phyloP scores from a whole-genome alignment of 2,888 invertebrate species.

The Seladonia tumulorum region DNA sequence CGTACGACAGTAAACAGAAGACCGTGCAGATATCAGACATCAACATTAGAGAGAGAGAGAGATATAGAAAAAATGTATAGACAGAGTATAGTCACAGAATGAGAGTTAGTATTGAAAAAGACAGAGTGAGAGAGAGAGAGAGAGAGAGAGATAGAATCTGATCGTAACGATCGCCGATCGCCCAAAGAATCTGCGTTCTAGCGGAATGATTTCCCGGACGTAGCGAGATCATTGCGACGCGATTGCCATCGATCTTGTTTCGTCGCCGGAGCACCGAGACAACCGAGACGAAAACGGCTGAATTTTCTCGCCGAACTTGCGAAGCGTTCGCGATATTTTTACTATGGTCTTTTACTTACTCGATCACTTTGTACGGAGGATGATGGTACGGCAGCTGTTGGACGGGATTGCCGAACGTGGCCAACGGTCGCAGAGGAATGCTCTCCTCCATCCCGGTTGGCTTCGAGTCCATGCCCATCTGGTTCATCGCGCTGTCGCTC shows the following conservation, averaged over 20 bases:
- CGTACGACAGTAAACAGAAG: slow-evolving; percentile 82
- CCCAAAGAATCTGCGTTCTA: neutral
- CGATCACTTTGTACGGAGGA: slow-evolving; percentile 89
- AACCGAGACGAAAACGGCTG: neutral
- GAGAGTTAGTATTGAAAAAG: neutral
- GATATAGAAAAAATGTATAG: neutral
- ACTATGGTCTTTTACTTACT: slow-evolving; percentile 86
- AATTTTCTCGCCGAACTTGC: neutral
- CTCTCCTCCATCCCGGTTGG: slow-evolving; percentile 87
- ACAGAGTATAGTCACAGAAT: neutral
- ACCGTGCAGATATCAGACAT: slow-evolving; percentile 64
- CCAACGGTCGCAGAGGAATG: slow-evolving; percentile 91
- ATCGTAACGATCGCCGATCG: slow-evolving; percentile 2
- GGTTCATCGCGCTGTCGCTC: slow-evolving; percentile 81
- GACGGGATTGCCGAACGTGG: slow-evolving; percentile 85
- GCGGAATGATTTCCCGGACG: slow-evolving; percentile 3
- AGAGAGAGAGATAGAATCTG: slow-evolving; percentile 23
- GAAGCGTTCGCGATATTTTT: neutral
- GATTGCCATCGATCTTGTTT: slow-evolving; percentile 2
- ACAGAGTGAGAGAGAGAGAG: slow-evolving; percentile 51
- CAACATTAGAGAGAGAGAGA: slow-evolving; percentile 1
- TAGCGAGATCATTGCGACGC: slow-evolving; percentile 1
- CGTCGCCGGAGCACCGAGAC: neutral
- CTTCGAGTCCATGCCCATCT: slow-evolving; percentile 78
- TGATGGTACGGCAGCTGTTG: slow-evolving; percentile 84